phyloP scores from a whole-genome alignment of 2,888 invertebrate species.

The Cylloceria caligata region DNA sequence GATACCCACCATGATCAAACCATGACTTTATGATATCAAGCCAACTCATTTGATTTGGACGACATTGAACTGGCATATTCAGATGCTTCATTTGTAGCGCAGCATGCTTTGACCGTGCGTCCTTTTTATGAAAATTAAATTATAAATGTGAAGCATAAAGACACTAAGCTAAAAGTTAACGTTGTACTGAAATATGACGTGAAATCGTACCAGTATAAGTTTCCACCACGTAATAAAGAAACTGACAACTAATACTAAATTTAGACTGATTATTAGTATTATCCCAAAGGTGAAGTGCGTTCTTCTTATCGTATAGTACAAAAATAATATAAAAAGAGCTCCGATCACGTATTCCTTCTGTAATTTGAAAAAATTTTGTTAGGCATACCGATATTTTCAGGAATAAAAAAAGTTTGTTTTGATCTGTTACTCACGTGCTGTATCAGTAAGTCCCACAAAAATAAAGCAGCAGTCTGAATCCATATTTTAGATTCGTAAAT shows the following conservation, averaged over 20 bases:
- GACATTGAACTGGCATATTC: slow-evolving; percentile 76
- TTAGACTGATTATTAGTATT: slow-evolving; percentile 67
- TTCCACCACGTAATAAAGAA: slow-evolving; percentile 78
- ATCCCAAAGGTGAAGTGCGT: slow-evolving; percentile 66
- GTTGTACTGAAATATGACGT: slow-evolving; percentile 10
- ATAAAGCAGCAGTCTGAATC: background rate
- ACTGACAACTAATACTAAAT: slow-evolving; percentile 72
- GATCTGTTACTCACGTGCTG: slow-evolving; percentile 63
- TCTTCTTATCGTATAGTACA: slow-evolving; percentile 65
- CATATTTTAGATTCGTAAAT: slow-evolving; percentile 41
- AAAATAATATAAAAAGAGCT: slow-evolving; percentile 50
- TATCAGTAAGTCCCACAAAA: background rate
- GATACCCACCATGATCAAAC: slow-evolving; percentile 69
- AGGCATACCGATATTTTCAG: background rate
- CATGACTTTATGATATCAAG: slow-evolving; percentile 66
- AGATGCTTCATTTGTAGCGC: slow-evolving; percentile 72
- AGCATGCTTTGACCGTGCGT: slow-evolving; percentile 75
- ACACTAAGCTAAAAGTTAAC: slow-evolving; percentile 12
- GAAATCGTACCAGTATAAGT: slow-evolving; percentile 74
- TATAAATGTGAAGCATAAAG: no score
- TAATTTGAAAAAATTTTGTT: background rate
- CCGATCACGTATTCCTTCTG: slow-evolving; percentile 66
- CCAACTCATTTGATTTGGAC: slow-evolving; percentile 73
- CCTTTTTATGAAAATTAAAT: slow-evolving; percentile 68
- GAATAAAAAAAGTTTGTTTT: slow-evolving; percentile 52